Evolutionary conservation across 2,113 vertebrate genomes (phyloP).

Genomic region (human (Homo sapiens)): GRCh38 chr9:79215001-79215500

Average conservation of each 20-base stretch:
- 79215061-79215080: slow-evolving; percentile 48
- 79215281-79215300: slow-evolving; percentile 36
- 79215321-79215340: slow-evolving; percentile 46
- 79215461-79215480: not conserved
- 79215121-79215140: slow-evolving; percentile 26
- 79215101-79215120: not conserved
- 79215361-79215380: slow-evolving; percentile 55
- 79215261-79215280: not conserved
- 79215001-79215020: not conserved
- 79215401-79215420: slow-evolving; percentile 57
- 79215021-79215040: not conserved
- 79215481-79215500: not conserved
- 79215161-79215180: slow-evolving; percentile 16
- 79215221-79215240: not conserved
- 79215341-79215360: slow-evolving; percentile 55
- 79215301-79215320: slow-evolving; percentile 9
- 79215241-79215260: slow-evolving; percentile 20
- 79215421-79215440: slow-evolving; percentile 5
- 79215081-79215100: slow-evolving; percentile 13
- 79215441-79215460: not conserved
- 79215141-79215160: slow-evolving; percentile 14
- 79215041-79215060: slow-evolving; percentile 37
- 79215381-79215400: slow-evolving; percentile 45
- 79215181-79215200: not conserved
- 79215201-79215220: not conserved